These are phyloP conservation scores for Limnephilus lunatus DNA, from an alignment of 2,888 invertebrate species.

Conservation along the genomic window DNA sequence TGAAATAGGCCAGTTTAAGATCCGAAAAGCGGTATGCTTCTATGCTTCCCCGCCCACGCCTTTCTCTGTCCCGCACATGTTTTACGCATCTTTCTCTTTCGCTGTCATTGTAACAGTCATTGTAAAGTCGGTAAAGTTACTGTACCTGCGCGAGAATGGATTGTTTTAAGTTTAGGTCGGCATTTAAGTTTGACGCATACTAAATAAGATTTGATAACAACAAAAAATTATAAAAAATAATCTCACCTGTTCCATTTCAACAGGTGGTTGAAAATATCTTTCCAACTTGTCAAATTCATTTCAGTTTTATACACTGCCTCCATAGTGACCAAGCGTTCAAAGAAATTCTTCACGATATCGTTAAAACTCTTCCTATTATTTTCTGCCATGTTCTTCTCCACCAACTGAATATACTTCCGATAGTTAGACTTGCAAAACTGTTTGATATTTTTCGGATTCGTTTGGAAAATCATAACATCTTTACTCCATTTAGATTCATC, in stretches of 20 bases:
- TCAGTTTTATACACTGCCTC: constrained; percentile 18
- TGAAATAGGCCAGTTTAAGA: too few species aligned
- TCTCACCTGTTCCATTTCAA: constrained; percentile 54
- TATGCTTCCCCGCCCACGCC: too few species aligned
- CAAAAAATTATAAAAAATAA: background rate
- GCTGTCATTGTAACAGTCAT: too few species aligned
- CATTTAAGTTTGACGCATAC: too few species aligned
- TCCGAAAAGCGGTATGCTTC: too few species aligned
- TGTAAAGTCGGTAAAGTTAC: too few species aligned
- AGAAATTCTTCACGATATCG: constrained; percentile 46
- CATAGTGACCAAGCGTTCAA: constrained; percentile 28
- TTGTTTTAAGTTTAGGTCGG: too few species aligned
- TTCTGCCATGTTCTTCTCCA: background rate
- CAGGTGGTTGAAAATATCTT: constrained; percentile 43
- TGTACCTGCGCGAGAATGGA: too few species aligned
- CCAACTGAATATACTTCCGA: constrained; percentile 53
- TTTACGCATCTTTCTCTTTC: too few species aligned
- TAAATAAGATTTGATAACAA: too few species aligned
- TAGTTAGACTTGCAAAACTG: constrained; percentile 60
- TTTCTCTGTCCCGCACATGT: too few species aligned
- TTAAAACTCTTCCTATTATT: constrained; percentile 25
- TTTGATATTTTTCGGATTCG: constrained; percentile 52
- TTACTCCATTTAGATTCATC: constrained; percentile 48
- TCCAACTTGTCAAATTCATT: constrained; percentile 45
- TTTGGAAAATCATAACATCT: constrained; percentile 55